Base-by-base conservation (phyloP, 2,888 invertebrate species). In the Ethmia dodecea region DNA sequence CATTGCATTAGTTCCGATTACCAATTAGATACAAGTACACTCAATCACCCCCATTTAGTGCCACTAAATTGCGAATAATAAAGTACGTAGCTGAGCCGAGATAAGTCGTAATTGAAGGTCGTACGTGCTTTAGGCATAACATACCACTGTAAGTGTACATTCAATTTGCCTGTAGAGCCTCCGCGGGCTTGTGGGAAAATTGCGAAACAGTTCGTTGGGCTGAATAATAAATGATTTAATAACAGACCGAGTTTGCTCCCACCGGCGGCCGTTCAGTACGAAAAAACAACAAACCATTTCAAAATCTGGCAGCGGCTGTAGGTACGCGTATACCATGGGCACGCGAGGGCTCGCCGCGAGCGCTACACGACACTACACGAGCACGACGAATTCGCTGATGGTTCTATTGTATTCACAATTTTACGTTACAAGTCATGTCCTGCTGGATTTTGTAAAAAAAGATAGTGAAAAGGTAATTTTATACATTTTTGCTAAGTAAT, bases 151-250 rank as follows among this genome's bases (percentile, higher is more conserved):
- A 58, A 55, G 52, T 52, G 45, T 48, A 48, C 45, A 53, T 54
- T 60, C 27, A 38, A 34, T 38, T 29, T 47, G 51, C 43, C 40
- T 47, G 45, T 53, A 59, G 40, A 59, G 42, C 47, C 54, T 52
- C 46, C 47, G 53, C 49, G 55, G 59, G 66, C 61, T 72, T 73
- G 78, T 81, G 77, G 78, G 81, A 78, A 79, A 79, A 78, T 78
- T 76, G 74, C 74, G 66, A 81, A 83, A 84, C 83, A 77, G 78
- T 79, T 84, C 80, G 79, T 73, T 74, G 78, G 62, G 62, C 63
- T 83, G 83, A 83, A 84, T 84, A 84, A 86, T 84, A 84, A 83
- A 84, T 84, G 80, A 83, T 81, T 84, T 84, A 81, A 83, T 84
- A 84, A 84, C 83, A 81, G 74, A 68, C 72, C 73, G 71, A 71